Base-by-base conservation (phyloP, 2,888 invertebrate species). In the Lycophotia porphyrea region DNA sequence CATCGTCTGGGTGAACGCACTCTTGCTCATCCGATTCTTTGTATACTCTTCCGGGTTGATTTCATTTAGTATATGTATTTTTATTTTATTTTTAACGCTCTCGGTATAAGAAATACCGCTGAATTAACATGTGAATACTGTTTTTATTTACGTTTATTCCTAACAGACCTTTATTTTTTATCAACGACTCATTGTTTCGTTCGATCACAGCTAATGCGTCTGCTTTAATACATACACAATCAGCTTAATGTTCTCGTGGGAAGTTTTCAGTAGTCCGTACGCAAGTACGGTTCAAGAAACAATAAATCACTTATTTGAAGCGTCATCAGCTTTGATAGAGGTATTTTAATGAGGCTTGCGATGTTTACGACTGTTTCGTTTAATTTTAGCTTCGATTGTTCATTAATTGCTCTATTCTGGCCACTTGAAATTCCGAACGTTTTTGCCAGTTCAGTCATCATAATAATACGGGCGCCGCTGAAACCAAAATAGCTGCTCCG, bases 361-460 rank as follows among this genome's bases (percentile, higher is more conserved):
- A 49, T 75, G 80, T 79, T 71, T 84, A 86, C 60, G 36, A 55
- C 52, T 55, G 18, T 70, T 52, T 27, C 39, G 52, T 60, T 66
- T 87, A 87, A 88, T 88, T 90, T 90, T 88, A 86, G 81, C 76
- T 64, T 82, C 88, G 85, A 88, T 90, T 90, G 89, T 88, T 89
- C 87, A 88, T 87, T 88, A 89, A 88, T 89, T 84, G 84, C 86
- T 88, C 85, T 91, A 88, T 91, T 91, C 84, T 85, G 82, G 83
- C 89, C 89, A 92, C 91, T 94, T 89, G 91, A 91, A 92, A 95
- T 94, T 79, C 92, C 92, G 84, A 89, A 90, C 92, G 91, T 91
- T 92, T 93, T 93, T 93, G 92, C 91, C 89, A 85, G 93, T 90
- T 92, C 93, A 92, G 92, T 94, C 93, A 93, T 93, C 90, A 91